These are phyloP conservation scores for Polydrusus pterygomalis DNA, from an alignment of 2,888 invertebrate genomes.

Conservation along the genomic window DNA sequence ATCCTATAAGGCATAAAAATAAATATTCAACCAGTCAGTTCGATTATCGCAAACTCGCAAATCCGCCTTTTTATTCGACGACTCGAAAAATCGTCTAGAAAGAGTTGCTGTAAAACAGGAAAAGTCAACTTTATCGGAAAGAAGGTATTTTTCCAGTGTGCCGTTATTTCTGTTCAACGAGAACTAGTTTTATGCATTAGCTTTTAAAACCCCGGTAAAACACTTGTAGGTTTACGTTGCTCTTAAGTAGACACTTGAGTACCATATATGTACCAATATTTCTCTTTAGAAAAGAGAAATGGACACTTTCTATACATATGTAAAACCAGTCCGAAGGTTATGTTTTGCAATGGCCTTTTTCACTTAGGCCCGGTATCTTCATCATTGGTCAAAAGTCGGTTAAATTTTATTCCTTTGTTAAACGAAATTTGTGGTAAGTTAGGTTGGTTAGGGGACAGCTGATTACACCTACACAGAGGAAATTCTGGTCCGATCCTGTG, in stretches of 20 bases:
- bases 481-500: too few species aligned
- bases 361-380: too few species aligned
- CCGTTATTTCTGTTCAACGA: background rate
- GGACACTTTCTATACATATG: too few species aligned
- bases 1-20: constrained; percentile 46
- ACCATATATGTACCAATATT: too few species aligned
- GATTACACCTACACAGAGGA: too few species aligned
- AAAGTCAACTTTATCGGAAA: constrained; percentile 42
- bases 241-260: background rate
- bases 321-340: too few species aligned
- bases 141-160: constrained; percentile 41
- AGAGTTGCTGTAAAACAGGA: constrained; percentile 44
- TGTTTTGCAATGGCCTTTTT: too few species aligned
- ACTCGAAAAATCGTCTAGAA: constrained; percentile 42
- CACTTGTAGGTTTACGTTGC: constrained; percentile 11
- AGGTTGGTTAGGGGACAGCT: too few species aligned
- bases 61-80: constrained; percentile 44
- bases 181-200: constrained; percentile 37
- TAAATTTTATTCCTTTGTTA: too few species aligned
- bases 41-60: constrained; percentile 50
- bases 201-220: background rate
- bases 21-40: constrained; percentile 50
- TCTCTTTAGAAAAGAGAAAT: too few species aligned
- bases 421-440: too few species aligned
- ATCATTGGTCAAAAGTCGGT: too few species aligned